These are phyloP conservation scores for Beroe ovata DNA, from an alignment of 37 sponge, comb jelly and placozoan species.

Conservation along the genomic window DNA sequence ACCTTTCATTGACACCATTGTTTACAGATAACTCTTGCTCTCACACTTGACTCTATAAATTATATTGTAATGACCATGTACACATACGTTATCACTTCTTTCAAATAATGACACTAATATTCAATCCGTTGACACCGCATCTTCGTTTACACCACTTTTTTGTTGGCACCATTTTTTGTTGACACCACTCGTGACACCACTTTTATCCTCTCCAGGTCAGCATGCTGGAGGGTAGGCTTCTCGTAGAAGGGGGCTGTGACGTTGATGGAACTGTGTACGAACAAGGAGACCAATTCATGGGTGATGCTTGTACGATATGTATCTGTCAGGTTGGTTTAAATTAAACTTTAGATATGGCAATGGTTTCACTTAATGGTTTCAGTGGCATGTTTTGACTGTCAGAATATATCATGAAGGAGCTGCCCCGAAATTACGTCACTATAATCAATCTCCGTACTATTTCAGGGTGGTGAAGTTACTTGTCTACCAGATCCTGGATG, in stretches of 20 bases:
- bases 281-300: not conserved
- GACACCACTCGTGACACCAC: not conserved
- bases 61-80: too few species aligned
- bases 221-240: slow-evolving; percentile 27
- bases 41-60: too few species aligned
- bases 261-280: slow-evolving; percentile 38
- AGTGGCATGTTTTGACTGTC: too few species aligned
- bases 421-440: too few species aligned
- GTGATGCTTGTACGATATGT: slow-evolving; percentile 9
- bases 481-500: slow-evolving; percentile 21
- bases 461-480: not conserved
- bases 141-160: not conserved
- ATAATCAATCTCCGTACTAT: too few species aligned
- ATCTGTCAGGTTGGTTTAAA: slow-evolving; percentile 30
- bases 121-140: not conserved
- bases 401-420: too few species aligned
- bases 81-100: too few species aligned
- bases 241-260: slow-evolving; percentile 42
- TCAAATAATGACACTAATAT: too few species aligned
- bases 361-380: too few species aligned
- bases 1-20: not conserved
- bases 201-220: too few species aligned
- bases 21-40: too few species aligned
- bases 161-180: not conserved
- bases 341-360: too few species aligned